phyloP scores from a whole-genome alignment of 2,113 vertebrate species.

The Calidris pugnax region DNA sequence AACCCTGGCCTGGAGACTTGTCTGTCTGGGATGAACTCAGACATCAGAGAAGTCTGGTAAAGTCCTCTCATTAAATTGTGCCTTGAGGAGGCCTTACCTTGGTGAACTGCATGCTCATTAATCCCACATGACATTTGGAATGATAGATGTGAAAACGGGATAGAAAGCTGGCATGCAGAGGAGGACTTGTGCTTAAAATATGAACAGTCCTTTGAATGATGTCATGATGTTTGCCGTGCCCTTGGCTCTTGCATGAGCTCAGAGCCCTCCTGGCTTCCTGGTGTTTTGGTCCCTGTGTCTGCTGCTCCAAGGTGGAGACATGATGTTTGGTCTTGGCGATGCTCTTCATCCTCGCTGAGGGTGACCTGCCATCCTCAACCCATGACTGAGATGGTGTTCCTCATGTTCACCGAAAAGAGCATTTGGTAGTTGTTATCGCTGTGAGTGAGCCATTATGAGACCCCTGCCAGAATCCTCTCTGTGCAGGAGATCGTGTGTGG shows the following conservation, averaged over 20 bases:
- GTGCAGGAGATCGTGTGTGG: background rate
- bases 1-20: background rate
- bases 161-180: background rate
- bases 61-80: background rate
- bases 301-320: background rate
- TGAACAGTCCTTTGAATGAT: background rate
- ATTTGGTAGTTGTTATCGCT: background rate
- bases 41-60: background rate
- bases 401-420: background rate
- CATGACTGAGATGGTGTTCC: background rate
- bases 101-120: background rate
- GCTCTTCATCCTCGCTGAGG: rapidly evolving
- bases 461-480: background rate
- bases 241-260: background rate
- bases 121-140: background rate
- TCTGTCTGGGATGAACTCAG: background rate
- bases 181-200: background rate
- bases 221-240: background rate
- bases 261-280: background rate
- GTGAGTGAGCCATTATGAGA: background rate
- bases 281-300: background rate
- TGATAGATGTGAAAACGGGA: background rate
- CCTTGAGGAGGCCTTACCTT: background rate
- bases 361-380: background rate
- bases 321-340: background rate